Percentiles rank a stretch among this genome's conserved stretches.
These are phyloP conservation scores for Cephus spinipes DNA, from an alignment of 2,888 invertebrate species.

Conservation along the genomic window DNA sequence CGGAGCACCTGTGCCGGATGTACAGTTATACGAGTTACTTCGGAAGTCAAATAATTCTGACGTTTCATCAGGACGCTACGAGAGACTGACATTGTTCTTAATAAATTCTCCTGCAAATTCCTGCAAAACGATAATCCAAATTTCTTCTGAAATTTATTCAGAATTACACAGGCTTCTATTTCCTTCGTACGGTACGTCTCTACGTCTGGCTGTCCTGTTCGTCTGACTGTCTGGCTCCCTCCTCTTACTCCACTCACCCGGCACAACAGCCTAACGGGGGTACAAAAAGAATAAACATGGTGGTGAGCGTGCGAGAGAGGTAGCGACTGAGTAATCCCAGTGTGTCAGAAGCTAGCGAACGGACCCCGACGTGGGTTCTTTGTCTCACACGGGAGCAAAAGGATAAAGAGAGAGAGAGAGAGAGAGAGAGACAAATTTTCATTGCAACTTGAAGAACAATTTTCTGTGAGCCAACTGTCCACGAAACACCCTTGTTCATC, in stretches of 20 bases:
- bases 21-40: constrained; percentile 12
- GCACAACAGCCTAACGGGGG: constrained; percentile 39
- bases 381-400: neutral
- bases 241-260: neutral
- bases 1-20: constrained; percentile 23
- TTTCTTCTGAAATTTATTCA: neutral
- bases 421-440: neutral
- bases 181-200: neutral
- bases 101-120: neutral
- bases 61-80: neutral
- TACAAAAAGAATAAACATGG: constrained; percentile 47
- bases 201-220: neutral
- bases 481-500: neutral
- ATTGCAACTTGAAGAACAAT: neutral
- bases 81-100: neutral
- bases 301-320: constrained; percentile 34
- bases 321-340: constrained; percentile 9
- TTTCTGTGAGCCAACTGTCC: neutral
- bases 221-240: neutral
- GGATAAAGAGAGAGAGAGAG: neutral
- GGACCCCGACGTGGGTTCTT: neutral
- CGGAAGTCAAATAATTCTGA: constrained; percentile 3
- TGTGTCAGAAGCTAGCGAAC: constrained; percentile 21
- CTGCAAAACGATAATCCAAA: neutral
- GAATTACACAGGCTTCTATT: neutral